Evolutionary conservation across 2,888 invertebrate species (phyloP).

Genomic region (Nephrotoma appendiculata): DNA sequence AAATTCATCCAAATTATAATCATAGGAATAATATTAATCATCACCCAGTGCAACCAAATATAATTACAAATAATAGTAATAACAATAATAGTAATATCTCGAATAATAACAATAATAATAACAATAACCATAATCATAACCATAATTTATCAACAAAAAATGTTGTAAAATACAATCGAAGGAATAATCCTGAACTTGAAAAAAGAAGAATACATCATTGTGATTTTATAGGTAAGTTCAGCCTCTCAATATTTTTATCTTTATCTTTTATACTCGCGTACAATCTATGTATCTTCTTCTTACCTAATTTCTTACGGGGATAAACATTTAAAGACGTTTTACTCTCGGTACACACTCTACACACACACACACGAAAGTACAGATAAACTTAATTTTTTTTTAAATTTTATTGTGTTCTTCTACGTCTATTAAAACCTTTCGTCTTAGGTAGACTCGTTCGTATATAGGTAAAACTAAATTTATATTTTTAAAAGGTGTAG

Average conservation of each 20-base stretch:
- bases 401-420: neutral
- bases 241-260: neutral
- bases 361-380: neutral
- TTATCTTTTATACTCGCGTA: neutral
- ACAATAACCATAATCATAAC: conserved; percentile 10
- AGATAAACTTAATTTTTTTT: neutral
- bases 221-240: conserved; percentile 71
- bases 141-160: conserved; percentile 23
- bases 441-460: neutral
- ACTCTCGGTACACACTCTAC: neutral
- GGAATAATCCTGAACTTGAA: conserved; percentile 93
- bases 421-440: neutral
- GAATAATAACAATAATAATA: conserved; percentile 7
- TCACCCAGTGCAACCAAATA: neutral
- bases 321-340: neutral
- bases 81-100: neutral
- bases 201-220: conserved; percentile 93
- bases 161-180: conserved; percentile 67
- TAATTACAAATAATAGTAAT: conserved; percentile 6
- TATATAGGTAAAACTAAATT: neutral
- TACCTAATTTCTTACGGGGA: neutral
- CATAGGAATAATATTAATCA: neutral
- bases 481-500: neutral
- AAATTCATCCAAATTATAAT: conserved; percentile 29
- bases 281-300: neutral